phyloP scores from a whole-genome alignment of 2,797 vertebrate species.

The Trachops cirrhosus region DNA sequence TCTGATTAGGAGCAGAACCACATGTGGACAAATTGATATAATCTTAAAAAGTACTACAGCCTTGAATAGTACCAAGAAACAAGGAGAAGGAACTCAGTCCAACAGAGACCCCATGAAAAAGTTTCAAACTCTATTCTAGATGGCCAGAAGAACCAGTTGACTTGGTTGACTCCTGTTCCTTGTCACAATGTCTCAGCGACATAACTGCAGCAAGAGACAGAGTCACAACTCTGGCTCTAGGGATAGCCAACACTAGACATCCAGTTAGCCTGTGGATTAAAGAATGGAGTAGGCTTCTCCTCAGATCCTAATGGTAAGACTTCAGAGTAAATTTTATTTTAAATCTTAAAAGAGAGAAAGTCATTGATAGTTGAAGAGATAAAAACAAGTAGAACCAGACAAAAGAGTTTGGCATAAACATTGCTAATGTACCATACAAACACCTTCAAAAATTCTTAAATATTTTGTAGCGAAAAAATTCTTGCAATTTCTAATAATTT shows the following conservation, averaged over 20 bases:
- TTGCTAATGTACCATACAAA: background rate
- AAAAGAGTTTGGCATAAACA: background rate
- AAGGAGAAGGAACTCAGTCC: background rate
- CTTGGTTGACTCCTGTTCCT: background rate
- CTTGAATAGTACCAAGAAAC: background rate
- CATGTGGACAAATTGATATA: background rate
- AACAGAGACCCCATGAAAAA: background rate
- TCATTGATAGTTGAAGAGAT: background rate
- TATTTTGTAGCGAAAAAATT: background rate
- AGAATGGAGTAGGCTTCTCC: background rate
- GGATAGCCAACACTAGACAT: background rate
- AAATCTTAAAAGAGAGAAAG: background rate
- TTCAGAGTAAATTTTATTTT: background rate
- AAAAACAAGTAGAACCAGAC: background rate
- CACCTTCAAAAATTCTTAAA: background rate
- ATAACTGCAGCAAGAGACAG: background rate
- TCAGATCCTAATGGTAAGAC: background rate
- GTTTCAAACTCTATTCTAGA: background rate
- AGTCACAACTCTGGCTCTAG: background rate
- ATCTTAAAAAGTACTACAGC: background rate
- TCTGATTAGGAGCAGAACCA: background rate
- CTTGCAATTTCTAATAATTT: background rate
- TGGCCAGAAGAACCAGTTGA: background rate
- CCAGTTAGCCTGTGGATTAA: background rate
- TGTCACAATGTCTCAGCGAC: background rate